Base-by-base conservation (phyloP, 2,113 vertebrate genomes). In the Apaloderma vittatum region DNA sequence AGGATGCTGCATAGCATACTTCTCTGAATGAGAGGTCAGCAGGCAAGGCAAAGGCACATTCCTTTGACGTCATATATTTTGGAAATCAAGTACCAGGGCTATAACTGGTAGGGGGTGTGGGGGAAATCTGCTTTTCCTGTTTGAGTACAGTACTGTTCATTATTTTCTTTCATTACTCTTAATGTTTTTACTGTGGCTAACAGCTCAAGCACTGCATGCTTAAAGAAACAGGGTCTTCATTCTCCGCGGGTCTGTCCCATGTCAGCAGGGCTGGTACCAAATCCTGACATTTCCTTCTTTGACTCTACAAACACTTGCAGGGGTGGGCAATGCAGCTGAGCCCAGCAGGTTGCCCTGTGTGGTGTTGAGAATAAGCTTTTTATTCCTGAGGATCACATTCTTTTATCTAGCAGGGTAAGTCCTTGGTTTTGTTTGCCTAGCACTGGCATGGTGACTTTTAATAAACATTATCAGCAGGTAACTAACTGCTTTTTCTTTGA, bases 21-120 rank as follows among this genome's bases (percentile, higher is more conserved):
- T 80, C 63, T 78, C 54, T 62, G 74, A 95, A 87, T n/a, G 40
- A 73, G 75, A 73, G 89, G 61, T 88, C 95, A 92, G 66, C 59
- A 62, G 48, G 67, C 80, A 77, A 86, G 86, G 88, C n/a, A 93
- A 90, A 63, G 43, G 82, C 79, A 82, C 81, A 95, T 96, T 92
- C 87, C 76, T 97, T 93, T 75, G 59, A 49, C 80, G 29, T 97
- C 92, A 96, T 48, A 55, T 46, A 68, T 40, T 78, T 91, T 75
- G 40, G 52, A 40, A 86, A 67, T 86, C 91, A 75, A 84, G 34
- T 85, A 58, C 43, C 18, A 43, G 30, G 24, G 57, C 79, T 70
- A 16, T 91, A 80, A 71, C 72, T 82, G 54, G 78, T 9, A 21
- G 65, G 79, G 46, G 24, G 14, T 3, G 52, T 19, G 43, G 40